These are phyloP conservation scores for Paramuricea clavata DNA, from an alignment of 92 coral and sea anemone species.

Conservation along the genomic window DNA sequence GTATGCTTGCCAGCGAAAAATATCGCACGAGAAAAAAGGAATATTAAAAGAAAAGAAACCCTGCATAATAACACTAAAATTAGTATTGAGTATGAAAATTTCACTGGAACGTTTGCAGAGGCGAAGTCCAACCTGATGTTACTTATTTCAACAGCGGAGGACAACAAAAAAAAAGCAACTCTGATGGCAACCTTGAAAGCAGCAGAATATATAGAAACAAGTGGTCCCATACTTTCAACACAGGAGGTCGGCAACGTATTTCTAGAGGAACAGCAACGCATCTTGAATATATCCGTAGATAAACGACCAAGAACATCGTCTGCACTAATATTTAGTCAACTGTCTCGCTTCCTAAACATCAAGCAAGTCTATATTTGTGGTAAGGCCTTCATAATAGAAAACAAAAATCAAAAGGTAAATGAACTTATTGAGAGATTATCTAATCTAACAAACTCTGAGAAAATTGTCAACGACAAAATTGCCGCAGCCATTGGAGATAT, in stretches of 20 bases:
- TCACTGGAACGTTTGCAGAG: neutral
- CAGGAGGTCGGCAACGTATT: neutral
- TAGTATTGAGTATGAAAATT: constrained; percentile 22
- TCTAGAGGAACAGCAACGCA: neutral
- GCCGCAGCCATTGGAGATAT: too few species aligned
- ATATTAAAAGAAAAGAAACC: neutral
- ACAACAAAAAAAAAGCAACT: too few species aligned
- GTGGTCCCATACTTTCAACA: neutral
- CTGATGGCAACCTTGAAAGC: too few species aligned
- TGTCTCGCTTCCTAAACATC: constrained; percentile 12
- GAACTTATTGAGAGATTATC: neutral
- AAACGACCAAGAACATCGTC: neutral
- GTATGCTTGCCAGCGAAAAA: neutral
- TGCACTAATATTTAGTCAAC: neutral
- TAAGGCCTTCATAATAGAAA: constrained; percentile 20
- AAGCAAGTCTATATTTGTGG: constrained; percentile 39
- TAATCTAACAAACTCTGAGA: neutral
- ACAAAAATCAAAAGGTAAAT: constrained; percentile 18
- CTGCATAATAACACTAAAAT: neutral
- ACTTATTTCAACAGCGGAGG: neutral
- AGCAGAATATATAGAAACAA: neutral
- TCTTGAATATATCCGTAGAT: neutral
- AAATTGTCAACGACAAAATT: too few species aligned
- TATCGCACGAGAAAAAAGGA: neutral
- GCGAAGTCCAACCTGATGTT: neutral